Conservation (phyloP, 92 coral and sea anemone genomes). For the Epizoanthus illoricatus region DNA sequence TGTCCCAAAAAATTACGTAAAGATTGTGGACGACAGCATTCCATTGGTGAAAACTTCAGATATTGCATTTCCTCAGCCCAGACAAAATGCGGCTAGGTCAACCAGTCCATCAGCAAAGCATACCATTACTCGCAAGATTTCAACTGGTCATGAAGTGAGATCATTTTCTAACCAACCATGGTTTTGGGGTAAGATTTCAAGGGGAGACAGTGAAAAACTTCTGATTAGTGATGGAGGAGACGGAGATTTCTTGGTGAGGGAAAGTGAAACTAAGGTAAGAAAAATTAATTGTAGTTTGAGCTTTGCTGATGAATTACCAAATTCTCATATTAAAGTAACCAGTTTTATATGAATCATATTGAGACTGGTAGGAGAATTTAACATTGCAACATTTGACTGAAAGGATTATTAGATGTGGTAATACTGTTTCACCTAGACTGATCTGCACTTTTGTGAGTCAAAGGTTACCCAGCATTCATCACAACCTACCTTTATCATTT, state of each 20-base stretch:
- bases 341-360: background rate
- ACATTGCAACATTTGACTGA: too few relatives aligned
- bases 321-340: background rate
- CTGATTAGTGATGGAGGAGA: conserved; percentile 64
- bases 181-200: conserved; percentile 94
- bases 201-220: conserved; percentile 77
- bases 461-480: too few relatives aligned
- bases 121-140: conserved; percentile 45
- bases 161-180: conserved; percentile 72
- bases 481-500: too few relatives aligned
- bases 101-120: conserved; percentile 23
- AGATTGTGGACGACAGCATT: conserved; percentile 57
- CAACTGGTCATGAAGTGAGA: conserved; percentile 3
- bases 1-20: conserved; percentile 95
- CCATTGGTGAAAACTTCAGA: conserved; percentile 34
- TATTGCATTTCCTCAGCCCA: conserved; percentile 36
- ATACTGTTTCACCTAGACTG: too few relatives aligned
- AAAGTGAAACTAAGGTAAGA: conserved; percentile 96
- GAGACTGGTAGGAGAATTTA: too few relatives aligned
- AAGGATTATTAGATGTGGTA: too few relatives aligned
- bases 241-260: conserved; percentile 92
- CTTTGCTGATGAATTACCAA: background rate
- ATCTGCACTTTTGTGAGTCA: too few relatives aligned
- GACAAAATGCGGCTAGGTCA: background rate
- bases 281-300: background rate